Base-by-base conservation (phyloP, 2,797 vertebrate genomes). In the Peromyscus attwateri region DNA sequence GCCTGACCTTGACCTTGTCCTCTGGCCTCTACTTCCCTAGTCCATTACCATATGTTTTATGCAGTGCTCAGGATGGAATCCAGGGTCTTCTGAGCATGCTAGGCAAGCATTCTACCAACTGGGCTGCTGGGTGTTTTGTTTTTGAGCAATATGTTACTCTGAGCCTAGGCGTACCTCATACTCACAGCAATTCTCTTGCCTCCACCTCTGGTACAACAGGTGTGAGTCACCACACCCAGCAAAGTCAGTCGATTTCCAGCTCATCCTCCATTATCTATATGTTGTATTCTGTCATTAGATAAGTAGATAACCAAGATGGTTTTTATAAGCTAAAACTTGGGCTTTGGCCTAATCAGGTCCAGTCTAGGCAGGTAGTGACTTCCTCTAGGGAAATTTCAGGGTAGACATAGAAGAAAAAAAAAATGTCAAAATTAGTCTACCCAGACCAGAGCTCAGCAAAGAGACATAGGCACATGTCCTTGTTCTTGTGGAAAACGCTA, bases 401-500 rank as follows among this genome's bases (percentile, higher is more conserved):
- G 29, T 73, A 73, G 57, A 83, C 55, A 76, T 90, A 94, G 90
- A 93, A 80, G 75, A 31, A 77, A 85, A 31, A 75, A 85, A 75
- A 90, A 94, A 96, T 77, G 95, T 92, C 85, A 60, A 89, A 89
- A 93, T 93, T 95, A 92, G 84, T 92, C 64, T 88, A 88, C 92
- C 80, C 73, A 94, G 94, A 81, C 73, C 29, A 68, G 81, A 96
- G 93, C 91, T 97, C 94, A 96, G 92, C 94, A 96, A 95, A 97
- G 84, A 96, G 92, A 93, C 71, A 57, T 81, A 94, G 95, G 91
- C 91, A 37, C 62, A 60, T 91, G 96, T 95, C 95, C 96, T 97
- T 96, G 95, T 92, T 95, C 95, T 96, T 79, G 87, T 96, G 95
- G 84, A 96, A 96, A 97, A 89, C 29, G 40, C 91, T 88, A 95